Base-by-base conservation (phyloP, 2,797 vertebrate genomes). In the Meda fulgida region DNA sequence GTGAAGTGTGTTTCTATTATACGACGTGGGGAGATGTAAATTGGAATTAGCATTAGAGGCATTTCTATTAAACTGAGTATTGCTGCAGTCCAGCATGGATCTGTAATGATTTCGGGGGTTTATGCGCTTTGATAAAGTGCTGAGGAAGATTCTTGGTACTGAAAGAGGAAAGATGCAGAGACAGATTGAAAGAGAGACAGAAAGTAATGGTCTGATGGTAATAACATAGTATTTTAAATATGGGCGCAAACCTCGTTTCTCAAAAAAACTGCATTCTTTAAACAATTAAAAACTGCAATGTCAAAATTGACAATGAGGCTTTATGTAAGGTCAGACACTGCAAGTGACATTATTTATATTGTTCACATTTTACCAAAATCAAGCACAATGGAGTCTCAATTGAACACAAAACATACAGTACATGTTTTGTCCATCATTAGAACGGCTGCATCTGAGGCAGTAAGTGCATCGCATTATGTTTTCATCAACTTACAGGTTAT, bases 1-100 rank as follows among this genome's bases (percentile, higher is more conserved):
- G 82, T 67, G 63, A 78, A 83, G 72, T 77, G 72, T 18, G 18
- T 58, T 84, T 84, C 63, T 78, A 43, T 69, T 78, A 84, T 40
- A 60, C 8, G 36, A 78, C 63, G 69, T 70, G 73, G 65, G n/a
- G 82, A 69, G 65, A 84, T 70, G 36, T 69, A 26, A 75, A 75
- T 83, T n/a, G 65, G 73, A 84, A 78, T 77, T 80, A 67, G 46
- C 46, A 80, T 80, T 69, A 76, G 43, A 51, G 43, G 58, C 29
- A 83, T 66, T 66, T 83, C 43, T 65, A 23, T 65, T 76, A 78
- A 46, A 70, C 34, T 11, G 63, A 40, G 46, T 69, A 38, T 21
- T 48, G 58, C 71, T 60, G 75, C 58, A 83, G 71, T 83, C 71
- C 58, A 36, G 71, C 21, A 65, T 36, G 16, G 55, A 38, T 76